Percentiles rank a stretch among this genome's conserved stretches.
Evolutionary conservation across 2,113 vertebrate species (phyloP).

Genomic region (Cyphomyrus discorhynchus): DNA sequence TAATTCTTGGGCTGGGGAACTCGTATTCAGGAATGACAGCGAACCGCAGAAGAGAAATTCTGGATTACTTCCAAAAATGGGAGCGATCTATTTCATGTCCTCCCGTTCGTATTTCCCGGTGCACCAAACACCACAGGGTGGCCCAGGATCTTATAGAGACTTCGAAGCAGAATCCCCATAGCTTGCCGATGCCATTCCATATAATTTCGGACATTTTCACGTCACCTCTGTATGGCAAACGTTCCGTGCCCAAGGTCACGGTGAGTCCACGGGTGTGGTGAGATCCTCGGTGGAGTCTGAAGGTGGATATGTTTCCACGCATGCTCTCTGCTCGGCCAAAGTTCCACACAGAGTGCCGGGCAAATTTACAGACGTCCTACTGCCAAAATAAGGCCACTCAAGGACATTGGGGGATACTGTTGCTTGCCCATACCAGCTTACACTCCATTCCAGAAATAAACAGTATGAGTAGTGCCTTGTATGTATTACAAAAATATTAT

Average conservation of each 20-base stretch:
- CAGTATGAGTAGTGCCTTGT: neutral
- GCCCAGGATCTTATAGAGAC: neutral
- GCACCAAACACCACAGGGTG: neutral
- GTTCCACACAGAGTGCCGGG: neutral
- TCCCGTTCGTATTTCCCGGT: neutral
- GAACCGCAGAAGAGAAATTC: neutral
- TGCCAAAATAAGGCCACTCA: neutral
- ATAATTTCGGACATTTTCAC: neutral
- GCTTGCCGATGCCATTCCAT: neutral
- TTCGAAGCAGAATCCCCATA: neutral
- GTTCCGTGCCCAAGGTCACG: neutral
- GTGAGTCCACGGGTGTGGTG: neutral
- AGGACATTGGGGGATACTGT: constrained; percentile 17
- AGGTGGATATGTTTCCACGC: neutral
- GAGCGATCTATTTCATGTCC: neutral
- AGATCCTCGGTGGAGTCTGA: neutral
- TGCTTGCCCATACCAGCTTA: neutral
- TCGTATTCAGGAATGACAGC: neutral
- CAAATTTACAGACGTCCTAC: neutral
- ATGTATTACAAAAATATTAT: neutral
- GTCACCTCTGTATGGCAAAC: neutral
- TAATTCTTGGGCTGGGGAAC: neutral
- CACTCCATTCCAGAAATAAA: neutral
- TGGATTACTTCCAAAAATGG: neutral
- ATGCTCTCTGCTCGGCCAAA: neutral